These are phyloP conservation scores for Enteromius mattozi DNA, from an alignment of 2,797 vertebrate genomes.

Conservation along the genomic window DNA sequence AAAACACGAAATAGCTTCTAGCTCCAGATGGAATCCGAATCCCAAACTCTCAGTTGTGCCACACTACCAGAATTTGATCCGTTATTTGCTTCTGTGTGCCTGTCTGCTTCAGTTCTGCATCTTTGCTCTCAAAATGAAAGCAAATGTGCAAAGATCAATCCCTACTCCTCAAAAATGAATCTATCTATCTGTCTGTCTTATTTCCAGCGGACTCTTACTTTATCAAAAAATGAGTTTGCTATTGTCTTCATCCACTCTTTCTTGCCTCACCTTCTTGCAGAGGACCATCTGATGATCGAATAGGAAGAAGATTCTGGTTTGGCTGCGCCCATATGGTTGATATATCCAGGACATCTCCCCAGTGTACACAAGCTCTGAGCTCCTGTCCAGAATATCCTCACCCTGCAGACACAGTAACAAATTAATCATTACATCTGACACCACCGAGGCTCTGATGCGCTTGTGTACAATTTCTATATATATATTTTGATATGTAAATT, in stretches of 20 bases:
- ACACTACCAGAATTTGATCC: neutral
- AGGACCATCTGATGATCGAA: slow-evolving; percentile 99
- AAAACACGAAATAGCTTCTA: slow-evolving; percentile 7
- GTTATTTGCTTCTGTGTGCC: neutral
- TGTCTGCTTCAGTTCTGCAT: neutral
- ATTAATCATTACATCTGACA: slow-evolving; percentile 31
- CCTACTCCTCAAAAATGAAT: neutral
- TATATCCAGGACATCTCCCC: slow-evolving; percentile 99
- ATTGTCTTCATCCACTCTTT: neutral
- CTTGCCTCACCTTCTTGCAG: slow-evolving; percentile 93
- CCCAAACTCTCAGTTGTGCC: slow-evolving; percentile 9
- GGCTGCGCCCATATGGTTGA: slow-evolving; percentile 97
- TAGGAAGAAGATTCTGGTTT: slow-evolving; percentile 97
- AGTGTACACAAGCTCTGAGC: slow-evolving; percentile 98
- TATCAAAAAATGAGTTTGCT: neutral
- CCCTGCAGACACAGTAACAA: slow-evolving; percentile 79
- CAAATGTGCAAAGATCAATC: neutral
- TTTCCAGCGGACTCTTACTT: neutral
- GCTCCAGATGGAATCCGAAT: slow-evolving; percentile 18
- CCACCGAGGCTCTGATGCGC: neutral
- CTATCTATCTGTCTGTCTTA: neutral
- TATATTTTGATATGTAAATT: neutral
- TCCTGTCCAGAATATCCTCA: slow-evolving; percentile 97
- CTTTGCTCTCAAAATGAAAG: neutral
- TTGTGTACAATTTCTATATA: neutral